phyloP scores from a whole-genome alignment of 2,113 vertebrate genomes.

The Lepisosteus oculatus region DNA sequence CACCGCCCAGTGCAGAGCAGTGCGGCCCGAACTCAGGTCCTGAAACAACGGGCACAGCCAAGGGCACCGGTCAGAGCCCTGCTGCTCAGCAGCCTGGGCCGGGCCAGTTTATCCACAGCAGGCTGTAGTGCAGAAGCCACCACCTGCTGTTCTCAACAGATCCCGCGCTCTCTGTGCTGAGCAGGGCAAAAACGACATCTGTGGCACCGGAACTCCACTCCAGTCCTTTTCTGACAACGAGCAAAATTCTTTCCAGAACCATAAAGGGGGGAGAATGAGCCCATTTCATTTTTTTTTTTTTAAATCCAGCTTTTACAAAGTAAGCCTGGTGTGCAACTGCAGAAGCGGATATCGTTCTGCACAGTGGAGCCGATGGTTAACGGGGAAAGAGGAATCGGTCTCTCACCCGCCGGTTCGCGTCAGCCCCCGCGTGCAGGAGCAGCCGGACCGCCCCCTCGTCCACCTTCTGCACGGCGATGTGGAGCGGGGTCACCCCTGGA shows the following conservation, averaged over 20 bases:
- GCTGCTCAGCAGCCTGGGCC: not conserved
- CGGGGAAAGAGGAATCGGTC: not conserved
- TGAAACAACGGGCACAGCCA: constrained; percentile 24
- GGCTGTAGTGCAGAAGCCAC: too few species aligned
- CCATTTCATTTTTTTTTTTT: too few species aligned
- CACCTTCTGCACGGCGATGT: constrained; percentile 56
- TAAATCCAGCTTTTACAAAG: too few species aligned
- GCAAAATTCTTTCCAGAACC: not conserved
- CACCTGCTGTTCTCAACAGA: too few species aligned
- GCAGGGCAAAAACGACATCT: not conserved
- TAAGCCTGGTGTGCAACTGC: too few species aligned
- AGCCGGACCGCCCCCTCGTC: constrained; percentile 57
- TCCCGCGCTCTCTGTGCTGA: too few species aligned
- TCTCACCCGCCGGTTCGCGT: constrained; percentile 66
- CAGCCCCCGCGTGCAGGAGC: constrained; percentile 55
- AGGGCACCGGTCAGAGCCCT: not conserved
- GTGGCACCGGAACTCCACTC: not conserved
- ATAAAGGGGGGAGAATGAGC: too few species aligned
- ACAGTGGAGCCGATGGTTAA: too few species aligned
- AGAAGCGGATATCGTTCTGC: too few species aligned
- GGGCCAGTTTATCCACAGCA: not conserved
- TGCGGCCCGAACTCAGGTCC: constrained; percentile 72
- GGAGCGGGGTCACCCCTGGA: constrained; percentile 61
- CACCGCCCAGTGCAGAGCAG: constrained; percentile 70
- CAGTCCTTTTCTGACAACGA: not conserved